Evolutionary conservation across 2,113 vertebrate species (phyloP), one percentile per base, ranked within the genome.

Genomic region (Salminus brasiliensis): DNA sequence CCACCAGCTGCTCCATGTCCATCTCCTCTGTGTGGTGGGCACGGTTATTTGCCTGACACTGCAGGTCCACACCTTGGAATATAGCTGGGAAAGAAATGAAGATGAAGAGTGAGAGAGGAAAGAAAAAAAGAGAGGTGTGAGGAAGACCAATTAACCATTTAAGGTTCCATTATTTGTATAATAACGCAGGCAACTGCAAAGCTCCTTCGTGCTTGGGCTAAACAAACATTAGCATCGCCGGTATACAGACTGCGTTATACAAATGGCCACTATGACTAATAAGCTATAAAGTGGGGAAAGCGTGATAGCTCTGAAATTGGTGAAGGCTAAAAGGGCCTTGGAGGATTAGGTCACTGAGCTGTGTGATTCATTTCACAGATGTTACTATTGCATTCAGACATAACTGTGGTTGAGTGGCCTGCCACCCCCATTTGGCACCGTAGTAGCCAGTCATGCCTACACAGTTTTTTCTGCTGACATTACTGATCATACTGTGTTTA

Each of bases 21-120:
- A 95, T 94, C 72, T 95, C 95, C 45, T 88, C 89, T 43, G 94
- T 96, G 67, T 87, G 94, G 79, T 96, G 95, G 30, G 82, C 88
- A 47, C 74, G 88, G 90, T 95, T 95, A 76, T 96, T 96, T 25
- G 88, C 84, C 45, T 76, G 81, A 74, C 88, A 81, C 49, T 93
- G 93, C 69, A 92, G 74, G 62, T 95, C 89, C 47, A 93, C 84
- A 1, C 77, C 74, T 11, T 13, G 29, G n/a, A 89, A 87, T 16
- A 88, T 25, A 71, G 39, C 92, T 93, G 71, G 72, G 5, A 23
- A 1, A 0, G 21, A 68, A 71, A 32, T 23, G 1, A 8, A n/a
- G 23, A 75, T n/a, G n/a, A n/a, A n/a, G n/a, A n/a, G n/a, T 41
- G 5, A 63, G 47, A 49, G 27, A 2, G 55, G 10, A 2, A 18